Evolutionary conservation across 2,113 vertebrate genomes (phyloP), one percentile per base, ranked within the genome.

Genomic region (Meleagris gallopavo): DNA sequence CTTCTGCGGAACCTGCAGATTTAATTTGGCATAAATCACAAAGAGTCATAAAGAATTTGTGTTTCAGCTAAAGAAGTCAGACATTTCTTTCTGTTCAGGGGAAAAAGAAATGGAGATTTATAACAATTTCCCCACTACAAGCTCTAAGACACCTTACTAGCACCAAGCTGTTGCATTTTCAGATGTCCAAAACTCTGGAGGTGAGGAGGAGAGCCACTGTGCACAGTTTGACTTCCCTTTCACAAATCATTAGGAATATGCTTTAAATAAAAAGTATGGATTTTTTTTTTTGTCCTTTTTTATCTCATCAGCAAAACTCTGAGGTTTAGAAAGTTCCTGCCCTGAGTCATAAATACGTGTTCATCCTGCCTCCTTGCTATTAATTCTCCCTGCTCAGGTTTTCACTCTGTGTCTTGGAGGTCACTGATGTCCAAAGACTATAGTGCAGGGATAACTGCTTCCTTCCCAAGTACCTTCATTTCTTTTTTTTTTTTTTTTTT

Each of bases 401-500:
- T 89, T 90, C 45, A 54, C 83, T 81, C 62, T 61, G 36, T 88
- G 66, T 80, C 69, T 83, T 81, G 40, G 87, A 95, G 96, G 92
- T 94, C 91, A 93, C 46, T 74, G 79, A 62, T 75, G 45, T 64
- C 69, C 64, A 75, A 71, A 86, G 69, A 76, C 38, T 82, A 13
- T 6, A 30, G 48, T 1, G 2, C 27, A 61, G 62, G 17, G 58
- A 88, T 91, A 94, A 84, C 73, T 78, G 58, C 38, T 80, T 86
- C 41, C 18, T 88, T 93, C 45, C 30, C 73, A 34, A 54, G 5
- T 84, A 29, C 8, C 13, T 36, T 74, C 46, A 55, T 84, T 86
- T 82, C 36, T 87, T 93, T 88, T 86, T 87, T 93, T 86, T 86
- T 36, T 74, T 86, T 88, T 82, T 34, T 87, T 93, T 88, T 83